Evolutionary conservation across 1,140 invertebrate genomes (phyloP).

Genomic region (Drosophila eugracilis): DNA sequence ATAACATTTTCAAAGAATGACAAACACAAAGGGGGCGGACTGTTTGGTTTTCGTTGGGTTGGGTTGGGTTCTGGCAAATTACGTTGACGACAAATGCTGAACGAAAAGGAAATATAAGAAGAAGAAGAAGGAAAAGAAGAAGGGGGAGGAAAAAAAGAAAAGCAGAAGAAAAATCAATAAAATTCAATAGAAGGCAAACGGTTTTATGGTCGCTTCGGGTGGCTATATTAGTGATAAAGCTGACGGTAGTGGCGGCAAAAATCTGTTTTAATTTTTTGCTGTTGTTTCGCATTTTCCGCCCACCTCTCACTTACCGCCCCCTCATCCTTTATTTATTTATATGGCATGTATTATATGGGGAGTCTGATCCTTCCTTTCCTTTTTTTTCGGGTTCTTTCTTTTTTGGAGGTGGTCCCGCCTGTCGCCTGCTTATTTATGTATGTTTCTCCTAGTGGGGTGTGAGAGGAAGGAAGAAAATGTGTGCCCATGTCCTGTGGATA

Average conservation of each 20-base stretch:
- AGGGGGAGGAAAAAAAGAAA: slow-evolving; percentile 12
- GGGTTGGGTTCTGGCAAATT: slow-evolving; percentile 65
- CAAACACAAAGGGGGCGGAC: slow-evolving; percentile 48
- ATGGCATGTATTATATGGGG: slow-evolving; percentile 25
- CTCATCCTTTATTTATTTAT: slow-evolving; percentile 28
- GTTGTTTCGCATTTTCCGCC: slow-evolving; percentile 9
- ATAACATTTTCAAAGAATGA: slow-evolving; percentile 46
- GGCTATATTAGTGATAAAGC: slow-evolving; percentile 50
- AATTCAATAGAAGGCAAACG: slow-evolving; percentile 75
- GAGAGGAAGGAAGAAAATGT: slow-evolving; percentile 1
- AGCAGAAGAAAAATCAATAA: slow-evolving; percentile 72
- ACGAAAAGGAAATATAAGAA: background rate
- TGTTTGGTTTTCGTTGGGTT: slow-evolving; percentile 29
- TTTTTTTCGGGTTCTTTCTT: slow-evolving; percentile 10
- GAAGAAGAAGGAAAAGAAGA: slow-evolving; percentile 26
- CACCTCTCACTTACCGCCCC: slow-evolving; percentile 3
- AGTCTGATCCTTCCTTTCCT: slow-evolving; percentile 18
- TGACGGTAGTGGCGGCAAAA: slow-evolving; percentile 50
- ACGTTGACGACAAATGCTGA: slow-evolving; percentile 68
- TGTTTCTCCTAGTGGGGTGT: slow-evolving; percentile 18
- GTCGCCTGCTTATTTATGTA: slow-evolving; percentile 50
- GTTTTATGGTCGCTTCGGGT: slow-evolving; percentile 67
- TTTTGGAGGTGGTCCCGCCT: slow-evolving; percentile 9
- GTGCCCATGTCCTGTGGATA: slow-evolving; percentile 28
- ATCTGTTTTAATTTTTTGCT: slow-evolving; percentile 73